Conservation (phyloP, 2,113 vertebrate species). For the Prietella phreatophila region DNA sequence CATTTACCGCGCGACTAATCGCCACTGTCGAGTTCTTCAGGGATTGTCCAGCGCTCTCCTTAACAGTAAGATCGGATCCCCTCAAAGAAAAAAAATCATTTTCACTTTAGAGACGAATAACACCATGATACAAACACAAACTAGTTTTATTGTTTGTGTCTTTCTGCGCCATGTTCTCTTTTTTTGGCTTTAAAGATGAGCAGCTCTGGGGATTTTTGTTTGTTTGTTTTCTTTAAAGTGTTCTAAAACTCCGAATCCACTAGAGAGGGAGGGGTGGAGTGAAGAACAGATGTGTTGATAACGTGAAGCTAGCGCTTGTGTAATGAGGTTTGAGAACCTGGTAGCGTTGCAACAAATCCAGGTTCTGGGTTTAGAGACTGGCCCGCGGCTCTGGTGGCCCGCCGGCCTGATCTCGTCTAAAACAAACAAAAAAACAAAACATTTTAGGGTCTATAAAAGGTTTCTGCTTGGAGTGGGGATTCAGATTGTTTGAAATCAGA, state of each 20-base stretch:
- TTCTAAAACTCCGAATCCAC: neutral
- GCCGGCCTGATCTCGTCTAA: too few species aligned
- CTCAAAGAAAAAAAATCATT: conserved; percentile 23
- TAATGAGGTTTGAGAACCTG: neutral
- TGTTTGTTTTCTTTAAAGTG: neutral
- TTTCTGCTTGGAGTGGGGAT: neutral
- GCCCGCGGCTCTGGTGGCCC: too few species aligned
- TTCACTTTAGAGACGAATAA: conserved; percentile 53
- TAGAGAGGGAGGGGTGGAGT: neutral
- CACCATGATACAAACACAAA: neutral
- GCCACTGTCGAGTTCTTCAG: conserved; percentile 16
- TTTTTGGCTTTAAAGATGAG: neutral
- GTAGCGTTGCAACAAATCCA: neutral
- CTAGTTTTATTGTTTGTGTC: neutral
- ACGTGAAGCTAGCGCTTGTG: too few species aligned
- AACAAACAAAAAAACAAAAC: too few species aligned
- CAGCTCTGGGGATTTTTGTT: neutral
- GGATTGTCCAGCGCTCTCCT: conserved; percentile 46
- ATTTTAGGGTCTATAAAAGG: too few species aligned
- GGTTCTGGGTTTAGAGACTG: neutral
- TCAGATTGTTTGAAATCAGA: neutral
- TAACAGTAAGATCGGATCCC: conserved; percentile 37
- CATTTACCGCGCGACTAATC: neutral
- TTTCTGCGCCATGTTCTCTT: neutral
- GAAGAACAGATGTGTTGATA: neutral